Conservation (phyloP, 2,888 invertebrate species). For the Drosophila paramelanica region DNA sequence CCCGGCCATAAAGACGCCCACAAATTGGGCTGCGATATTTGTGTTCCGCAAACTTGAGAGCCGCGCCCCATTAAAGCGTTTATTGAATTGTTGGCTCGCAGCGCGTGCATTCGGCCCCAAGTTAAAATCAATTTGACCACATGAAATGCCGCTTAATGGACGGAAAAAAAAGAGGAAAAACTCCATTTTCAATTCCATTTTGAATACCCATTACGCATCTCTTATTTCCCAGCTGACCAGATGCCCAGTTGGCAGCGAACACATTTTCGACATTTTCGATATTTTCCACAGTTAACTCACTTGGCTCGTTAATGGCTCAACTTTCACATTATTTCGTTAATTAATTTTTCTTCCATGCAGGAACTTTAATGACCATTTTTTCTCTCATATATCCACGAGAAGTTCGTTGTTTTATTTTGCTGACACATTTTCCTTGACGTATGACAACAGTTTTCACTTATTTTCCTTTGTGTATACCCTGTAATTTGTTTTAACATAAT, state of each 20-base stretch:
- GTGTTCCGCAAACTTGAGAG: conserved; percentile 4
- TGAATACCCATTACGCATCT: conserved; percentile 8
- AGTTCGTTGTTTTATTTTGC: neutral
- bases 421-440: conserved; percentile 43
- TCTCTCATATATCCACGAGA: conserved; percentile 1
- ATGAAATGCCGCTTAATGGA: conserved; percentile 38
- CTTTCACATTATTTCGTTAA: conserved; percentile 69
- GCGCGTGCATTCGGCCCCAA: conserved; percentile 61
- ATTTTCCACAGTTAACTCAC: conserved; percentile 37
- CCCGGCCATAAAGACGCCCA: conserved; percentile 27
- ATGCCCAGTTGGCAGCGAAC: conserved; percentile 3
- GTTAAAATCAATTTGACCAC: conserved; percentile 70
- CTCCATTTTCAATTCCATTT: conserved; percentile 12
- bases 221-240: conserved; percentile 3
- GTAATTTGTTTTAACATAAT: neutral
- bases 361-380: conserved; percentile 62
- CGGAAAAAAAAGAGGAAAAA: neutral
- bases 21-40: conserved; percentile 35
- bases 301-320: conserved; percentile 50
- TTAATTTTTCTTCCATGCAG: conserved; percentile 69
- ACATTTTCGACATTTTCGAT: conserved; percentile 31
- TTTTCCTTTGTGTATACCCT: conserved; percentile 10
- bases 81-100: conserved; percentile 41
- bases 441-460: conserved; percentile 44
- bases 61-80: conserved; percentile 15